phyloP scores from a whole-genome alignment of 2,113 vertebrate genomes.

The Rhegmatorhina hoffmannsi region DNA sequence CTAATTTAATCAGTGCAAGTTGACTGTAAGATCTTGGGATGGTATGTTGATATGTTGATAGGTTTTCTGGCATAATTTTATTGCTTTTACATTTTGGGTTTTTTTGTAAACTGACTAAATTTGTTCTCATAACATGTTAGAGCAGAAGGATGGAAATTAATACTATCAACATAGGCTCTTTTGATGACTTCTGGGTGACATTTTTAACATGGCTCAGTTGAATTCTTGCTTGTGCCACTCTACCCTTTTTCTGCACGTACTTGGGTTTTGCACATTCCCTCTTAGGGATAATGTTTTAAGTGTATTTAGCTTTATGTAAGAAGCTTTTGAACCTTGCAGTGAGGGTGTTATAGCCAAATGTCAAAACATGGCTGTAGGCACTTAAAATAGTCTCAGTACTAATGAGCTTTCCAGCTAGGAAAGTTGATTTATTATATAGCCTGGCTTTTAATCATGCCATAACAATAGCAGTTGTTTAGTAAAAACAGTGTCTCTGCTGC shows the following conservation, averaged over 20 bases:
- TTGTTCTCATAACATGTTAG: not conserved
- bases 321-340: conserved; percentile 13
- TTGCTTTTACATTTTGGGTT: not conserved
- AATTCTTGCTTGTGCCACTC: not conserved
- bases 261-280: not conserved
- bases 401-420: conserved; percentile 10
- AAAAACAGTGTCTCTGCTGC: not conserved
- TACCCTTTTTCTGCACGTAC: accelerated
- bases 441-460: not conserved
- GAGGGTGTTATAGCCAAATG: not conserved
- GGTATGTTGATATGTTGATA: not conserved
- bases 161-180: not conserved
- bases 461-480: not conserved
- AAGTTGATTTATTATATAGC: conserved; percentile 30
- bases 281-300: not conserved
- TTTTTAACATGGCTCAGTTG: not conserved
- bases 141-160: not conserved
- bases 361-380: not conserved
- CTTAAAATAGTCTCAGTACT: conserved; percentile 16
- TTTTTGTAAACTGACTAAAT: not conserved
- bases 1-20: not conserved
- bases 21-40: not conserved
- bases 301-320: conserved; percentile 1
- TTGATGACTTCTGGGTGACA: not conserved
- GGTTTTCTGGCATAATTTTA: not conserved